Conservation (phyloP, 2,113 vertebrate species). For the Laticauda colubrina region DNA sequence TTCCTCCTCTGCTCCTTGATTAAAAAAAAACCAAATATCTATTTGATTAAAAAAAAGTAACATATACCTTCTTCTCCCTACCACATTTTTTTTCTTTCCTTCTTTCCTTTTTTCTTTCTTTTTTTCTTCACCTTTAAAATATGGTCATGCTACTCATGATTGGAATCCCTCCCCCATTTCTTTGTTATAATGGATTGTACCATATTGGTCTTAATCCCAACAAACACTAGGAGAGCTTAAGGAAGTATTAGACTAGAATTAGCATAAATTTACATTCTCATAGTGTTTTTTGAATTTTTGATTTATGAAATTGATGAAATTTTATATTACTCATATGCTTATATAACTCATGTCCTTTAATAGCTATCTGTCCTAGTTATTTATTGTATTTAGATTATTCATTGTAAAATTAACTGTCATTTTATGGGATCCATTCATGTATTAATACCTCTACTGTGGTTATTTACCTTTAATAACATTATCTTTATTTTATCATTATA, state of each 20-base stretch:
- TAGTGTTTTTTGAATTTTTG: neutral
- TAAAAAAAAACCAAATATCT: neutral
- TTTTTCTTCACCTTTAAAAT: neutral
- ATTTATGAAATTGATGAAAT: too few species aligned
- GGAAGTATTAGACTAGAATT: neutral
- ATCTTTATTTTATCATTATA: neutral
- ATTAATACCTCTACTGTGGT: neutral
- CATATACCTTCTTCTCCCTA: neutral
- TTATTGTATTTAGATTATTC: neutral
- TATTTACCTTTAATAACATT: neutral
- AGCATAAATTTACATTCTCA: neutral
- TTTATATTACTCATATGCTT: too few species aligned
- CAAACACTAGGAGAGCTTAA: neutral
- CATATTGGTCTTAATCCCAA: neutral
- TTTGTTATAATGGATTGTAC: neutral
- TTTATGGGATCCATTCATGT: neutral
- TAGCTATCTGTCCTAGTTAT: neutral
- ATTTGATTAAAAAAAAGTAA: neutral
- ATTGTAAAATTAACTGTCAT: neutral
- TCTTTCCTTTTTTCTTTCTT: rapidly evolving
- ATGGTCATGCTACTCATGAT: neutral
- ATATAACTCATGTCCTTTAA: too few species aligned
- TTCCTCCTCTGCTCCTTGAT: neutral
- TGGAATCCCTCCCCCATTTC: neutral
- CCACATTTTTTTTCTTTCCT: neutral